These are phyloP conservation scores for Drosophila hydei DNA, from an alignment of 1,140 invertebrate genomes.

Conservation along the genomic window DNA sequence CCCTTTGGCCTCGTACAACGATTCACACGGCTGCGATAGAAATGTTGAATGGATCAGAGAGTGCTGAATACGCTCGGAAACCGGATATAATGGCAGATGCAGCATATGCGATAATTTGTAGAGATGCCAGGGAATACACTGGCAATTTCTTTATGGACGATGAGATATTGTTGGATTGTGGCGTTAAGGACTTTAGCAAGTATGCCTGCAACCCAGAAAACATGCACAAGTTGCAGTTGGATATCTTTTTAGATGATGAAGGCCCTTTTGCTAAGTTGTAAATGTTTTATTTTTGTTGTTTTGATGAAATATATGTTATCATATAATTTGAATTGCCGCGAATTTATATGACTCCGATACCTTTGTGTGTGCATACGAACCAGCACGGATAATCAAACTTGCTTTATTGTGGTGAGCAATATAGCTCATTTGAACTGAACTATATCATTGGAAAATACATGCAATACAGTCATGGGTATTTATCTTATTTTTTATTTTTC, in stretches of 20 bases:
- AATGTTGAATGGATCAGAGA: constrained; percentile 97
- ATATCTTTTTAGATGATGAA: constrained; percentile 93
- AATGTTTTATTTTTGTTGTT: constrained; percentile 8
- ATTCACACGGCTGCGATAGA: constrained; percentile 99
- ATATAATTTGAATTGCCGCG: not conserved
- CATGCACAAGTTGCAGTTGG: constrained; percentile 89
- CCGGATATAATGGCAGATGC: constrained; percentile 98
- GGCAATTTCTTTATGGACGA: constrained; percentile 98
- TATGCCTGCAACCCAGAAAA: constrained; percentile 93
- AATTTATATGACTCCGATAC: not conserved
- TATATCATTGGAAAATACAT: too few species aligned
- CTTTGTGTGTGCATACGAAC: too few species aligned
- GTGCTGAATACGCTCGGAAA: constrained; percentile 89
- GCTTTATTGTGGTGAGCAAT: not conserved
- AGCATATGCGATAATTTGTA: constrained; percentile 93
- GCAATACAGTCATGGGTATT: too few species aligned
- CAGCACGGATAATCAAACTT: not conserved
- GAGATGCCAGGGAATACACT: constrained; percentile 89
- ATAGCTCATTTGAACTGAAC: not conserved
- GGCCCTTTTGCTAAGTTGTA: constrained; percentile 14
- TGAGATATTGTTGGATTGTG: constrained; percentile 91
- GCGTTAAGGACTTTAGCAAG: constrained; percentile 92
- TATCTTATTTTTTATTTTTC: too few species aligned
- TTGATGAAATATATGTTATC: constrained; percentile 1
- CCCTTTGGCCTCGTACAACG: constrained; percentile 97